phyloP scores from a whole-genome alignment of 2,888 invertebrate genomes.

The Tenthredo scrophulariae region DNA sequence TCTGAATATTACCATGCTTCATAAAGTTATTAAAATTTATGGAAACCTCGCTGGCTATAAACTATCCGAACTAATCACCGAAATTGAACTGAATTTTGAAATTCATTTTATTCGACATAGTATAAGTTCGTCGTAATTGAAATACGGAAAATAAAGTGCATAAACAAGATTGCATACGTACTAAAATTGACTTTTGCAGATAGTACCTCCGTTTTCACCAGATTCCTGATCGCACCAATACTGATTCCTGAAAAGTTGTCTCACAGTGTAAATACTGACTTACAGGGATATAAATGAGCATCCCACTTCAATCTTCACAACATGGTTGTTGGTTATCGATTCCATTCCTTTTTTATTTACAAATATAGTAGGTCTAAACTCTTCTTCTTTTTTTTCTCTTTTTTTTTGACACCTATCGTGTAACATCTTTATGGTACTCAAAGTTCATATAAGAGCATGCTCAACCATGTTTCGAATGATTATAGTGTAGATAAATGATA shows the following conservation, averaged over 20 bases:
- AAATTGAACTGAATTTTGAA: neutral
- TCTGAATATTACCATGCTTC: neutral
- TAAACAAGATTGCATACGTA: neutral
- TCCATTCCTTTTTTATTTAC: constrained; percentile 43
- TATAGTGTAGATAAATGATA: neutral
- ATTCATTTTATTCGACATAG: neutral
- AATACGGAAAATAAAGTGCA: neutral
- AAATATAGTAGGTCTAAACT: constrained; percentile 48
- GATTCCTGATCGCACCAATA: neutral
- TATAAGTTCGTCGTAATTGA: neutral
- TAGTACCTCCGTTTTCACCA: neutral
- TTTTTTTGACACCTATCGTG: constrained; percentile 28
- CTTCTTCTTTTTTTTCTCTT: neutral
- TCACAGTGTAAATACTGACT: constrained; percentile 5
- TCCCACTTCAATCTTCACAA: constrained; percentile 32
- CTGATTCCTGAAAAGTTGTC: constrained; percentile 35
- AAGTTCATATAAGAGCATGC: constrained; percentile 26
- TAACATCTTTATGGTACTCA: constrained; percentile 18
- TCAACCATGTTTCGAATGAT: constrained; percentile 24
- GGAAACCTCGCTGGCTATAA: neutral
- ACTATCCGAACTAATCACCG: neutral
- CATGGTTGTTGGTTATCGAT: constrained; percentile 39
- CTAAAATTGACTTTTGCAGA: neutral
- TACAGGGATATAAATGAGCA: neutral
- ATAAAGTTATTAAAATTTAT: neutral